Percentiles rank a stretch among this genome's conserved stretches.
These are phyloP conservation scores for Papilio gigon DNA, from an alignment of 2,888 invertebrate species.

Conservation along the genomic window DNA sequence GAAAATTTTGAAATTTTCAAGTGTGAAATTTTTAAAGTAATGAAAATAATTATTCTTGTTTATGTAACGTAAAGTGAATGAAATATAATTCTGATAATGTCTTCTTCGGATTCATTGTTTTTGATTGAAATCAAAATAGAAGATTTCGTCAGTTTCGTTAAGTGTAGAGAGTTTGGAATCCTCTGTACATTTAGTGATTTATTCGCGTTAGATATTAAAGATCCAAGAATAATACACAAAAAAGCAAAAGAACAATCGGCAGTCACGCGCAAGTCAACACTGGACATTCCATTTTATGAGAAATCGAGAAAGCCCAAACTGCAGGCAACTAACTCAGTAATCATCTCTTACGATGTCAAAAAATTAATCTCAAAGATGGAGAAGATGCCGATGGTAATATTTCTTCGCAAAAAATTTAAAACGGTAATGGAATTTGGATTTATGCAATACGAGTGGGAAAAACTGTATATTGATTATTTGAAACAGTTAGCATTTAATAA, in stretches of 20 bases:
- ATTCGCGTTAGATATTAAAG: constrained; percentile 61
- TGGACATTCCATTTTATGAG: constrained; percentile 46
- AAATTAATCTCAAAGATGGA: constrained; percentile 60
- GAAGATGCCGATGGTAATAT: constrained; percentile 62
- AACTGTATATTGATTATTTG: constrained; percentile 58
- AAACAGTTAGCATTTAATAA: constrained; percentile 47
- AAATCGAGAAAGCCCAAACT: constrained; percentile 45
- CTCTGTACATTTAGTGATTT: constrained; percentile 63
- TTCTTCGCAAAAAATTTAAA: constrained; percentile 55
- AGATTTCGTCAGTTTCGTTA: constrained; percentile 57
- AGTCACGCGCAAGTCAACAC: constrained; percentile 51
- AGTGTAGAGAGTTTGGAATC: constrained; percentile 58
- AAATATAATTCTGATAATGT: constrained; percentile 54
- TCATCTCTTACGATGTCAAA: constrained; percentile 54
- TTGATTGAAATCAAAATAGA: constrained; percentile 67
- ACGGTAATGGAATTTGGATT: constrained; percentile 57
- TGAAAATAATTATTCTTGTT: constrained; percentile 36
- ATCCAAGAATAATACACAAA: constrained; percentile 51
- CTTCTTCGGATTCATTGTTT: constrained; percentile 69
- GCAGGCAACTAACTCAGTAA: constrained; percentile 52
- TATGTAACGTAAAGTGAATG: constrained; percentile 21
- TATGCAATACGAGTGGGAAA: constrained; percentile 62
- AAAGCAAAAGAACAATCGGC: constrained; percentile 45
- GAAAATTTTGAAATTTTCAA: constrained; percentile 44
- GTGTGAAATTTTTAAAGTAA: constrained; percentile 42